Percentiles rank a stretch among this genome's conserved stretches.
Conservation (phyloP, 2,113 vertebrate genomes). For the Python bivittatus region DNA sequence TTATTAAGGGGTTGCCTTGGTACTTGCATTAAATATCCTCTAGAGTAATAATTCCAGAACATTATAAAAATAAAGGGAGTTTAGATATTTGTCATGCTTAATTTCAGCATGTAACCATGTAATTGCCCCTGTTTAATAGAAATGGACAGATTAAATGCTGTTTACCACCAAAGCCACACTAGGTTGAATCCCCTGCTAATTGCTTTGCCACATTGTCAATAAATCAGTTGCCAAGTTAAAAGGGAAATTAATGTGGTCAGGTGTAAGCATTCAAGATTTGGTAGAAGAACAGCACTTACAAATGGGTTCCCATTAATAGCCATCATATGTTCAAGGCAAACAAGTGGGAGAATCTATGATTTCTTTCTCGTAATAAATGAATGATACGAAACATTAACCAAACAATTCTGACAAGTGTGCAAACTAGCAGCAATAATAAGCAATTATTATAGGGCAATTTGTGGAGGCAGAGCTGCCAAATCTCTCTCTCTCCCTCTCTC, state of each 20-base stretch:
- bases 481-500: too few relatives aligned
- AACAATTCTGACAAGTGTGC: neutral
- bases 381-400: neutral
- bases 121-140: constrained; percentile 35
- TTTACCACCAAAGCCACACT: constrained; percentile 30
- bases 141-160: constrained; percentile 11
- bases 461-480: neutral
- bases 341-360: neutral
- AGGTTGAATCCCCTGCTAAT: neutral
- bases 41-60: neutral
- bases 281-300: neutral
- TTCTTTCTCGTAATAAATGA: neutral
- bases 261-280: rapidly evolving
- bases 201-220: constrained; percentile 32
- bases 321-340: neutral
- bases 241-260: neutral
- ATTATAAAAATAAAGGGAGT: neutral
- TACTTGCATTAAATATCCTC: neutral
- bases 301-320: neutral
- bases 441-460: neutral
- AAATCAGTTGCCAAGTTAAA: constrained; percentile 28
- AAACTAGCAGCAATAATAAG: constrained; percentile 13
- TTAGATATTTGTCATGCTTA: neutral
- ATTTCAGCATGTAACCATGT: constrained; percentile 1
- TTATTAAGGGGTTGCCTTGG: neutral